A percentile compares a stretch with the other conserved stretches of the same genome.
Conservation (phyloP, 1,140 invertebrate species). For the Nautilus pompilius region DNA sequence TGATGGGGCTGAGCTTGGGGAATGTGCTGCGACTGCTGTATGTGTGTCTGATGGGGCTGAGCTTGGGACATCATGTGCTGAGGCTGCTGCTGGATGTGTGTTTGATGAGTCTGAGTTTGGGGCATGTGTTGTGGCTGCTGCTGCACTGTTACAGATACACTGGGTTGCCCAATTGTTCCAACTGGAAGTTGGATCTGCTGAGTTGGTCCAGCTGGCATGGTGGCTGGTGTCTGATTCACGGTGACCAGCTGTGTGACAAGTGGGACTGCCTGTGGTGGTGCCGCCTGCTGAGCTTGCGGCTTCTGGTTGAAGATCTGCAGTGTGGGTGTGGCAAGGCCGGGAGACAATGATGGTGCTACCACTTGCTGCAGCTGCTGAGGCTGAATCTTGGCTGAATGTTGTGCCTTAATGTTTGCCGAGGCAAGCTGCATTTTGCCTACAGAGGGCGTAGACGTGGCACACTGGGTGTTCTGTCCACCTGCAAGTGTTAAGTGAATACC, state of each 20-base stretch:
- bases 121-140: conserved; percentile 18
- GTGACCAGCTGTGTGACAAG: conserved; percentile 33
- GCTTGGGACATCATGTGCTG: not conserved
- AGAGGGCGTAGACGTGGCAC: conserved; percentile 2
- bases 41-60: conserved; percentile 4
- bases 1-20: conserved; percentile 2
- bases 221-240: conserved; percentile 27
- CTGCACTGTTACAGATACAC: conserved; percentile 16
- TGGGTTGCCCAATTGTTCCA: conserved; percentile 15
- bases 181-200: conserved; percentile 16
- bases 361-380: conserved; percentile 15
- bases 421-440: conserved; percentile 25
- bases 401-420: conserved; percentile 13
- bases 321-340: conserved; percentile 3
- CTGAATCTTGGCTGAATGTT: conserved; percentile 14
- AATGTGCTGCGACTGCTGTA: conserved; percentile 2
- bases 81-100: conserved; percentile 11
- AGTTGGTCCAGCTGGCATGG: conserved; percentile 11
- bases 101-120: too few relatives aligned
- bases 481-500: conserved; percentile 23
- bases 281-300: not conserved
- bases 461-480: conserved; percentile 23
- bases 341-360: conserved; percentile 9
- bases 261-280: conserved; percentile 19
- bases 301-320: conserved; percentile 25